Evolutionary conservation across 2,113 vertebrate species (phyloP).

Genomic region (Panthera tigris): DNA sequence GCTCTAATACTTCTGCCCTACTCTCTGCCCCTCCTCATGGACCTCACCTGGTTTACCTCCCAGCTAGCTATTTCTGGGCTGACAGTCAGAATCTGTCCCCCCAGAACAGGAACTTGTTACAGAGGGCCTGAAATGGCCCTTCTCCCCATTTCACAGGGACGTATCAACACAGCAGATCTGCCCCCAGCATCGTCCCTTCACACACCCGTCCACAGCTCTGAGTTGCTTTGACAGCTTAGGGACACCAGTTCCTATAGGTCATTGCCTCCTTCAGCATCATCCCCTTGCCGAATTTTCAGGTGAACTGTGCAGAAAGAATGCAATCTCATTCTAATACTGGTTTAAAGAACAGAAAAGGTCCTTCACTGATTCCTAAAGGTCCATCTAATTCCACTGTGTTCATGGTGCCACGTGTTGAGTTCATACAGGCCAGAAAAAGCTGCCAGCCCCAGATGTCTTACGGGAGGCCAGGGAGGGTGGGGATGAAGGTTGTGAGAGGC

Average conservation of each 20-base stretch:
- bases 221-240: background rate
- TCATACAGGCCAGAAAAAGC: background rate
- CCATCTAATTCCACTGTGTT: background rate
- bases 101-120: background rate
- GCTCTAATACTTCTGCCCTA: background rate
- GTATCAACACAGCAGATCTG: background rate
- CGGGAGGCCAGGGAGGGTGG: background rate
- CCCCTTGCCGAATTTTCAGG: background rate
- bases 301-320: constrained; percentile 13
- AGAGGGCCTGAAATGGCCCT: background rate
- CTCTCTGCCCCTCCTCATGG: background rate
- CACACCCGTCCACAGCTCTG: background rate
- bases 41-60: background rate
- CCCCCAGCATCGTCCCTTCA: background rate
- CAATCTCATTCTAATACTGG: background rate
- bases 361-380: background rate
- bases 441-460: background rate
- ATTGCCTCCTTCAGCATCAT: background rate
- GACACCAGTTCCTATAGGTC: background rate
- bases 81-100: background rate
- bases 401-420: background rate
- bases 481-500: background rate
- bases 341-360: background rate
- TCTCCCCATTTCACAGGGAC: background rate
- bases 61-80: background rate